Evolutionary conservation across 2,888 invertebrate species (phyloP), one percentile per base, ranked within the genome.

Genomic region (Chaitophorus viminalis): DNA sequence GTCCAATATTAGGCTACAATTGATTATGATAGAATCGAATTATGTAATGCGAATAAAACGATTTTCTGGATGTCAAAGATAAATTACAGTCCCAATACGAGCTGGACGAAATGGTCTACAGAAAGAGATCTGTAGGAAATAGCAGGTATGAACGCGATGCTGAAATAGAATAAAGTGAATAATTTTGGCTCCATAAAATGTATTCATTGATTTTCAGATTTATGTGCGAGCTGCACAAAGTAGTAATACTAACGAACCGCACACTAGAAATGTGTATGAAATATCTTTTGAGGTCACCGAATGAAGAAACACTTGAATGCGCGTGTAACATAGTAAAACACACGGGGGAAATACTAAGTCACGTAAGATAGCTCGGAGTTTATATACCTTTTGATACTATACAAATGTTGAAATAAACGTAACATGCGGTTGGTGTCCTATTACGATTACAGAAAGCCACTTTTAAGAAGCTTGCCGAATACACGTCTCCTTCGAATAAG

Each of bases 241-340:
- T 97, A 90, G 94, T 95, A 90, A 97, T 98, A 96, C 92, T 46
- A 46, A 46, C 99, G 89, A 97, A 96, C 0, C 93, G 94, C 0
- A 95, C 98, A 89, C 98, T 98, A 95, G 93, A 95, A 89, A 93
- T 94, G 89, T 98, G 98, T 91, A 94, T 98, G 91, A 93, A 93
- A 83, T 93, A 95, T 89, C 92, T 98, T 89, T 92, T 98, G 52
- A 93, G 94, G 65, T 94, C 94, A 89, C 93, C 93, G 78, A 96
- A 96, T 90, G 98, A 98, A 91, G 98, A 98, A 91, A 96, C 95
- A 91, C 92, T 98, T 0, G 98, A 99, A 92, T 98, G 98, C 91
- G 93, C 98, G 11, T 98, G 98, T 92, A 96, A 97, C 91, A 92
- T 99, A 88, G 92, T 99, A 52, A 95, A 96, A 6, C 98, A 98